Base-by-base conservation (phyloP, 1,140 invertebrate species). In the Zophobas morio region DNA sequence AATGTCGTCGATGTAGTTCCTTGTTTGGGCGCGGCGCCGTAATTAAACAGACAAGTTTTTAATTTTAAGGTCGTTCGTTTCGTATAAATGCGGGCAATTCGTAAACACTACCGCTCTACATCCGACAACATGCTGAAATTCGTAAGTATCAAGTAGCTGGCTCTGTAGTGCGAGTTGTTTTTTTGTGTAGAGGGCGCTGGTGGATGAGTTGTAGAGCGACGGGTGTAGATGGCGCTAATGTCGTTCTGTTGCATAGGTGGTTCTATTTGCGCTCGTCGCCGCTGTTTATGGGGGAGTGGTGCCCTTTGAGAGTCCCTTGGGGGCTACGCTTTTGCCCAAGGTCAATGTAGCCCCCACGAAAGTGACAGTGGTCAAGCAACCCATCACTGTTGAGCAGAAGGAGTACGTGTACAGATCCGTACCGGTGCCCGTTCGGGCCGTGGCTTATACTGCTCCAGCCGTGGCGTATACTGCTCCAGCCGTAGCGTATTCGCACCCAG, bases 331-430 rank as follows among this genome's bases (percentile, higher is more conserved):
- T 0, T 46, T 70, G 6, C 66, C 66, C 33, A 70, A 46, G 40
- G 66, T 70, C 6, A 70, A 70, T 33, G 66, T 70, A 46, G 66
- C 39, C 1, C 66, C 66, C 0, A 40, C 66, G 2, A 37, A 70
- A 46, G 66, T 70, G 5, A 70, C 66, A 0, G 66, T 70, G 0
- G 66, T 70, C 3, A 70, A 47, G 20, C 66, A 70, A 35, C 66
- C 66, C 0, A 42, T 42, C 42, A 47, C 42, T n/a, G 32, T 70
- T 1, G 42, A 40, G 33, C 39, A 70, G 33, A 70, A 3, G 33
- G 66, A 70, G 33, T 4, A 35, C 1, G 66, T 70, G 5, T 70
- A 47, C 42, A 5, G 66, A 3, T 46, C 66, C 8, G 66, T 70
- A 6, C 66, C 66, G 8, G 39, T 70, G 1, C 66, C 66, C 2